Base-by-base conservation (phyloP, 2,797 vertebrate species). In the Kryptopterus vitreolus region DNA sequence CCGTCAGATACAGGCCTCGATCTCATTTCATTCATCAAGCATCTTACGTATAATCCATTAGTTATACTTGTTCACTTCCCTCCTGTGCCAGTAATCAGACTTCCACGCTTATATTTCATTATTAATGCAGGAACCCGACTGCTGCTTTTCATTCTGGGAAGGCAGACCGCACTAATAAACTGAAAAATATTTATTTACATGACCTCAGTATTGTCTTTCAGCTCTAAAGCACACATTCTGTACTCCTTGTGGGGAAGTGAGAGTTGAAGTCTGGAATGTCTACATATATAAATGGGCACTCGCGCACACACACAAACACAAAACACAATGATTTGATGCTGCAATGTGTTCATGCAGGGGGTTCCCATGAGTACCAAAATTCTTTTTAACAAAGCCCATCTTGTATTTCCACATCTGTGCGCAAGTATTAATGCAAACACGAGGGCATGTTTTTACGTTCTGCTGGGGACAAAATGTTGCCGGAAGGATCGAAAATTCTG, bases 101-200 rank as follows among this genome's bases (percentile, higher is more conserved):
- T 63, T 78, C 77, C 35, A 59, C 2, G 78, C 77, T 78, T 84
- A 24, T 86, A 84, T 86, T 86, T 78, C 74, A 80, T 80, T 85
- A 84, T 84, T 86, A 84, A 82, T 80, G 76, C 75, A 82, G 69
- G 63, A 80, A 55, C 61, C 55, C 4, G 4, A 63, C 38, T 38
- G 5, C 43, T 82, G 66, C 71, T 86, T 65, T 66, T 66, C 63
- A 72, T 82, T 66, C 77, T 74, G 10, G 4, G 63, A 78, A 48
- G 73, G 46, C 65, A 79, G 72, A 63, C 76, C 79, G 57, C 38
- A 78, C 24, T 79, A 81, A 82, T 26, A 16, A 76, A 43, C 59
- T 81, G 52, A 81, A 80, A n/a, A 81, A 81, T 81, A 81, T 82
- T 86, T 82, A 84, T 80, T 79, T 82, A 57, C 13, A 77, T 85